Evolutionary conservation across 2,797 vertebrate species (phyloP).

Genomic region (Lepilemur septentrionalis): DNA sequence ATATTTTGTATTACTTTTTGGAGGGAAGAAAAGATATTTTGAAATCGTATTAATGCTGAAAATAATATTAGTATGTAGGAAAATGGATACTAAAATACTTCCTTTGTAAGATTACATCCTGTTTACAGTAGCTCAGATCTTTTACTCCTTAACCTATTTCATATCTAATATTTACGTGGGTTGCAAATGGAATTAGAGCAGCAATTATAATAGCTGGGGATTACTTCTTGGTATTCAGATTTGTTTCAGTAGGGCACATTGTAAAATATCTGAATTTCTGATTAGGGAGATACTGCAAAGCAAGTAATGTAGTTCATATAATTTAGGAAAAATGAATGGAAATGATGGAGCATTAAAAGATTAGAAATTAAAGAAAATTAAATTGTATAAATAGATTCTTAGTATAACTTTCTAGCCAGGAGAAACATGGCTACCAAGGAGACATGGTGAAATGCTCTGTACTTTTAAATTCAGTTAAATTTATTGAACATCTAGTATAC

Average conservation of each 20-base stretch:
- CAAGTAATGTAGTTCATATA: background rate
- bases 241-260: background rate
- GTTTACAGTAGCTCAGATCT: background rate
- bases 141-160: background rate
- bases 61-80: background rate
- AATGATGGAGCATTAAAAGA: background rate
- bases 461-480: background rate
- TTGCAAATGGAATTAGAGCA: background rate
- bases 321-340: background rate
- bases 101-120: background rate
- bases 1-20: background rate
- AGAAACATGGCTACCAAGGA: background rate
- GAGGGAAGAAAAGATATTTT: background rate
- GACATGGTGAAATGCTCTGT: background rate
- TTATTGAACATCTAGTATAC: background rate
- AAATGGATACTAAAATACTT: background rate
- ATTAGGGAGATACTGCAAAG: background rate
- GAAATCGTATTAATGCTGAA: background rate
- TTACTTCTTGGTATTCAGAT: background rate
- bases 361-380: conserved; percentile 14
- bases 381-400: background rate
- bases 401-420: background rate
- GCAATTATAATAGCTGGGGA: background rate
- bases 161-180: background rate
- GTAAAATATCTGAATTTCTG: conserved; percentile 8